Evolutionary conservation across 2,113 vertebrate genomes (phyloP).

Genomic region (Callionymus lyra): DNA sequence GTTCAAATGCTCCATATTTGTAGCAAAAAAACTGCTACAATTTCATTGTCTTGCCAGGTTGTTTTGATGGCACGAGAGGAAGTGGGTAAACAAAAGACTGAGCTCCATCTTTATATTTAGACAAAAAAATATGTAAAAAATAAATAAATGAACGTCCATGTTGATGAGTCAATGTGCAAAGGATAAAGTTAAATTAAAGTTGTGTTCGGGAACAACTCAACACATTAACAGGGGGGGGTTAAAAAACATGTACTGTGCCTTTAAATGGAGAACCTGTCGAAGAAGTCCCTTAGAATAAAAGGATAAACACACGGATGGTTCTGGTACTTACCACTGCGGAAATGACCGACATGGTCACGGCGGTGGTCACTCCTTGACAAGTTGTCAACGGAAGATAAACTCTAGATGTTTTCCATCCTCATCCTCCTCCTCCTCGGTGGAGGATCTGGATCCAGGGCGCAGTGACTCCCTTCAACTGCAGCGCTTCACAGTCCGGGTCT

Average conservation of each 20-base stretch:
- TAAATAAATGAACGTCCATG: not conserved
- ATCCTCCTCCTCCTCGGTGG: constrained; percentile 27
- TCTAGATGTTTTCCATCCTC: constrained; percentile 41
- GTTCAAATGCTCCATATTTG: too few relatives aligned
- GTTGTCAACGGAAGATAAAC: constrained; percentile 23
- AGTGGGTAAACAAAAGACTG: constrained; percentile 26
- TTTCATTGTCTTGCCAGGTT: constrained; percentile 9
- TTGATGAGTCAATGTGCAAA: not conserved
- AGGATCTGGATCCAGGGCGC: constrained; percentile 22
- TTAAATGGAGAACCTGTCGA: constrained; percentile 53
- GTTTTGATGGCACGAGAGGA: constrained; percentile 5
- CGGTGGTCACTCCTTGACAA: constrained; percentile 22
- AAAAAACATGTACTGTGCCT: constrained; percentile 56
- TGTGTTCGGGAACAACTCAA: constrained; percentile 3
- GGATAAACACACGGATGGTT: not conserved
- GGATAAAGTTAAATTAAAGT: constrained; percentile 3
- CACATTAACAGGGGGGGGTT: not conserved
- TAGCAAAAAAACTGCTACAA: too few relatives aligned
- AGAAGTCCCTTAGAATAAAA: constrained; percentile 28
- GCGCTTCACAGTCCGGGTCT: constrained; percentile 43
- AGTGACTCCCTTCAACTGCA: constrained; percentile 28
- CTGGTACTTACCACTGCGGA: constrained; percentile 58
- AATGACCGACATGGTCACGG: constrained; percentile 44
- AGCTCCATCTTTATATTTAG: constrained; percentile 23
- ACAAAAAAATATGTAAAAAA: too few relatives aligned